A percentile compares a stretch with the other conserved stretches of the same genome.
phyloP scores from a whole-genome alignment of 1,140 invertebrate species.

The Drosophila pallidifrons region DNA sequence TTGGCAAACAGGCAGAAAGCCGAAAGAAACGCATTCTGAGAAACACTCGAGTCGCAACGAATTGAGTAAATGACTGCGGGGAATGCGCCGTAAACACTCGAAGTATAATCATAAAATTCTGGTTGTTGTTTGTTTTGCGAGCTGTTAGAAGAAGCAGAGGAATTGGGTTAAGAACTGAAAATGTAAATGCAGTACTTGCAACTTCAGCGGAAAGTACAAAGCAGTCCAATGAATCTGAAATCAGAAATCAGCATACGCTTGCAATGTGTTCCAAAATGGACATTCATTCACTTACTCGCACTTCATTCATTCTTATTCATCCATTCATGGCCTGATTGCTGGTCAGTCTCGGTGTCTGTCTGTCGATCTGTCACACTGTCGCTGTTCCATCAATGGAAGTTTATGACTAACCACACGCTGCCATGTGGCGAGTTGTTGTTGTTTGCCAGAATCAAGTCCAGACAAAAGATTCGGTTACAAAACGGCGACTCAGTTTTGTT shows the following conservation, averaged over 20 bases:
- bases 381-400: constrained; percentile 59
- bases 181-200: constrained; percentile 34
- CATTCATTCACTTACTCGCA: constrained; percentile 30
- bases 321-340: constrained; percentile 40
- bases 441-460: constrained; percentile 3
- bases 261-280: constrained; percentile 56
- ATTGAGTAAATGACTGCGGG: constrained; percentile 36
- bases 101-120: constrained; percentile 46
- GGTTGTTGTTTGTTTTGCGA: constrained; percentile 36
- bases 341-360: constrained; percentile 38
- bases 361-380: constrained; percentile 5
- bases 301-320: constrained; percentile 20
- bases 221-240: constrained; percentile 10
- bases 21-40: constrained; percentile 57
- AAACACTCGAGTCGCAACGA: constrained; percentile 62
- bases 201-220: constrained; percentile 57
- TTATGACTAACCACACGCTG: constrained; percentile 44
- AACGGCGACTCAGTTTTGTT: constrained; percentile 22
- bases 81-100: constrained; percentile 56
- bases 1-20: constrained; percentile 29
- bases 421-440: constrained; percentile 19
- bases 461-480: constrained; percentile 67
- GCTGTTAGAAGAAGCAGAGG: constrained; percentile 42
- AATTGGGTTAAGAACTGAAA: constrained; percentile 59
- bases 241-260: constrained; percentile 60